Conservation (phyloP, 1,140 invertebrate species). For the Archivesica marissinica region DNA sequence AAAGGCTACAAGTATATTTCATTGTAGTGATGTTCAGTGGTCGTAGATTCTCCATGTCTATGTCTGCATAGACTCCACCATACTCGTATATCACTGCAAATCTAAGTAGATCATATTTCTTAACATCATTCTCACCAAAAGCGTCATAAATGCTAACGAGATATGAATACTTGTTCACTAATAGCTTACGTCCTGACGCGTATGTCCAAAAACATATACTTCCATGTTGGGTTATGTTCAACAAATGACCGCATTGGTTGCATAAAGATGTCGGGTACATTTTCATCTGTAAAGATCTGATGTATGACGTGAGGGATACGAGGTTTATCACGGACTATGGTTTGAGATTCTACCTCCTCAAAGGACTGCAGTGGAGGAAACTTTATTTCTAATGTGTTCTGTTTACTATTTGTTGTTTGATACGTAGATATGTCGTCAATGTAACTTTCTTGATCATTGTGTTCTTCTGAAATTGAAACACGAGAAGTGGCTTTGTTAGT, state of each 20-base stretch:
- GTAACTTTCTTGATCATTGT: too few relatives aligned
- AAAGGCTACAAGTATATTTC: conserved; percentile 12
- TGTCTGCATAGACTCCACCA: conserved; percentile 25
- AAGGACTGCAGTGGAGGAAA: neutral
- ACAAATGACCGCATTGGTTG: conserved; percentile 70
- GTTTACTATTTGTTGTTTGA: neutral
- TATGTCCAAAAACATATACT: conserved; percentile 51
- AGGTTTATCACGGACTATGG: conserved; percentile 3
- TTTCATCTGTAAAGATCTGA: conserved; percentile 72
- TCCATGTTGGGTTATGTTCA: conserved; percentile 64
- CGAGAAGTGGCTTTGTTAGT: too few relatives aligned
- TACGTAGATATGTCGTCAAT: too few relatives aligned
- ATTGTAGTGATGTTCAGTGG: neutral
- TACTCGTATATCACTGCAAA: conserved; percentile 1
- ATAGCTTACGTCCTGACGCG: neutral
- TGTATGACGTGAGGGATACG: conserved; percentile 77
- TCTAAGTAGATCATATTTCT: neutral
- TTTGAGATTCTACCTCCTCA: conserved; percentile 56
- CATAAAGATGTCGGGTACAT: conserved; percentile 67
- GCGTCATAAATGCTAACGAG: neutral
- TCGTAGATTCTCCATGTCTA: neutral
- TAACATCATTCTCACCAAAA: neutral
- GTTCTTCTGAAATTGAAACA: too few relatives aligned
- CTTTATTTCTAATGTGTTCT: neutral
- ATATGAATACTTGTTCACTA: neutral